Evolutionary conservation across 2,797 vertebrate genomes (phyloP), one percentile per base, ranked within the genome.

Genomic region (Bryconaethiops microstoma): DNA sequence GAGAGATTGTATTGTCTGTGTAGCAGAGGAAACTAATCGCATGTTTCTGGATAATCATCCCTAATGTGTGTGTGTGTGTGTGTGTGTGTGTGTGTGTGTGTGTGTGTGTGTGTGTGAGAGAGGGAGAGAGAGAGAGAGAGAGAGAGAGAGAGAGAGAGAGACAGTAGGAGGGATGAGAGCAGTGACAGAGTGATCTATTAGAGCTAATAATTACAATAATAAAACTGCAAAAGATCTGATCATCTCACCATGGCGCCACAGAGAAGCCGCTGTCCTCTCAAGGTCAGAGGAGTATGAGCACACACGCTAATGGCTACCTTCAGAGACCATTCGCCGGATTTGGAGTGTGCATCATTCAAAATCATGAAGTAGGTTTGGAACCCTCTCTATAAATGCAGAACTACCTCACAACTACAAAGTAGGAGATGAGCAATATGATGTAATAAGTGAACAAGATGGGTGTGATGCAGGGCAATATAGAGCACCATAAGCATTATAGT

Each of bases 171-270:
- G 77, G 55, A 63, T 54, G 68, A 40, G 75, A 74, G 75, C 59
- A 40, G 68, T 63, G 74, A 62, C 76, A 84, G 54, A 78, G 62
- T 78, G 78, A 65, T 84, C 79, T 80, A 84, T 86, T 84, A 82
- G 65, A 82, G 63, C 71, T 81, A 84, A 87, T 86, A 85, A 88
- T 87, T 83, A 83, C 81, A 82, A 85, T 84, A 86, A 88, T 86
- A 87, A 83, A 85, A 80, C 65, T 35, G 42, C 76, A 65, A 84
- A 80, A 87, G 79, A 78, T 72, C 80, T 59, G 81, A 73, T 81
- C 82, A 77, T 80, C 77, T 80, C 79, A 64, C 73, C 21, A 74
- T 76, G 69, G 57, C 6, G 5, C 42, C 14, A 35, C 45, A 68
- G 54, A 76, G 71, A 62, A 69, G 65, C 12, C 55, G n/a, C 17